These are phyloP conservation scores for Ecliptopera silaceata DNA, from an alignment of 2,888 invertebrate species.

Conservation along the genomic window DNA sequence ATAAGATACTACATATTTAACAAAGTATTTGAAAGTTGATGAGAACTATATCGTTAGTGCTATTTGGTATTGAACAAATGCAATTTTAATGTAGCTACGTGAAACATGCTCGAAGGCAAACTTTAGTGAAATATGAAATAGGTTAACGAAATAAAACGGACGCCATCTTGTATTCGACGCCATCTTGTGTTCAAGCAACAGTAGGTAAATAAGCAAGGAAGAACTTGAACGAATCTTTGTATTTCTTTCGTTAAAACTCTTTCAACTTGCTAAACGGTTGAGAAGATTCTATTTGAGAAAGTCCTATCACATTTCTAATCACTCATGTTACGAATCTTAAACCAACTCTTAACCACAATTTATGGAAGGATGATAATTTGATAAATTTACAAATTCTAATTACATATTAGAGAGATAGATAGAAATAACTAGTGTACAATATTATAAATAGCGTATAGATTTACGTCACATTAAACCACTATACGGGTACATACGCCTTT, in stretches of 20 bases:
- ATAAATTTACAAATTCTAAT: constrained; percentile 74
- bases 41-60: constrained; percentile 72
- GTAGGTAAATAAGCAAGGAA: not conserved
- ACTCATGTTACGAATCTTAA: constrained; percentile 39
- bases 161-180: not conserved
- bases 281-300: constrained; percentile 3
- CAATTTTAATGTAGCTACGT: constrained; percentile 72
- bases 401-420: constrained; percentile 73
- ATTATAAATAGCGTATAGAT: constrained; percentile 63
- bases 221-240: not conserved
- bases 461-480: constrained; percentile 49
- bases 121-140: constrained; percentile 25
- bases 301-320: constrained; percentile 14
- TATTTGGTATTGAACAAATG: constrained; percentile 79
- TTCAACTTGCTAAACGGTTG: constrained; percentile 2
- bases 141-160: constrained; percentile 7
- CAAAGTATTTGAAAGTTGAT: constrained; percentile 60
- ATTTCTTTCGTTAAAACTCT: not conserved
- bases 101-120: constrained; percentile 50
- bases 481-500: constrained; percentile 39
- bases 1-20: constrained; percentile 53
- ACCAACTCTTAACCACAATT: constrained; percentile 36
- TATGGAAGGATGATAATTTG: constrained; percentile 74
- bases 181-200: too few relatives aligned
- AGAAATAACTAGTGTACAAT: constrained; percentile 73